Evolutionary conservation across 35 echinoderm and acorn worm genomes (phyloP).

Genomic region (Apostichopus japonicus): DNA sequence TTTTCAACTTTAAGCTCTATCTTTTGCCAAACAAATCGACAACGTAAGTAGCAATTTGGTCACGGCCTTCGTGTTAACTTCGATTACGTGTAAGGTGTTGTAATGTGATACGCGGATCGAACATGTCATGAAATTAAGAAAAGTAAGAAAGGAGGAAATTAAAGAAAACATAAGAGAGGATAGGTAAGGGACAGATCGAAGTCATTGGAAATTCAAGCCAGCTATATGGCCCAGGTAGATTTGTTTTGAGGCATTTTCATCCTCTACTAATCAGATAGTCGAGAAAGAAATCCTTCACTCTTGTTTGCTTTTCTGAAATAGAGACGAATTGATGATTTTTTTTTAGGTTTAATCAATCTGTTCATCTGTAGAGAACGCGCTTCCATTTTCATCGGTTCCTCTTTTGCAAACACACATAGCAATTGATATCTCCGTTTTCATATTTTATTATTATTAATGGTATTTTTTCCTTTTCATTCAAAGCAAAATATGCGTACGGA

Average conservation of each 20-base stretch:
- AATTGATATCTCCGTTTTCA: not conserved
- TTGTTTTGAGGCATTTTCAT: not conserved
- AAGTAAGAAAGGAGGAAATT: not conserved
- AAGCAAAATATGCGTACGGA: too few relatives aligned
- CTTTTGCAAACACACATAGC: not conserved
- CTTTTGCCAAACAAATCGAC: not conserved
- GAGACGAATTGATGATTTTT: not conserved
- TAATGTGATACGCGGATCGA: not conserved
- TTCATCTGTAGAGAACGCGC: not conserved
- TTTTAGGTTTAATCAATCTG: not conserved
- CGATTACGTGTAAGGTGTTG: constrained; percentile 2
- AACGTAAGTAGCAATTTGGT: constrained; percentile 3
- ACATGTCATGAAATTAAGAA: not conserved
- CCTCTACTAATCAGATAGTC: not conserved
- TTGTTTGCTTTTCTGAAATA: not conserved
- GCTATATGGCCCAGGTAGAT: too few relatives aligned
- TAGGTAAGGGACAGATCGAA: not conserved
- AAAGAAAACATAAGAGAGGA: not conserved
- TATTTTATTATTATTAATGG: too few relatives aligned
- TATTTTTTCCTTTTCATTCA: too few relatives aligned
- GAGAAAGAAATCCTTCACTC: not conserved
- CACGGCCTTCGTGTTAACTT: not conserved
- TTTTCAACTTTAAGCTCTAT: not conserved
- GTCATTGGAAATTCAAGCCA: not conserved
- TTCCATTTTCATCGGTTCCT: not conserved